Evolutionary conservation across 2,113 vertebrate species (phyloP).

Genomic region (Candoia aspera): DNA sequence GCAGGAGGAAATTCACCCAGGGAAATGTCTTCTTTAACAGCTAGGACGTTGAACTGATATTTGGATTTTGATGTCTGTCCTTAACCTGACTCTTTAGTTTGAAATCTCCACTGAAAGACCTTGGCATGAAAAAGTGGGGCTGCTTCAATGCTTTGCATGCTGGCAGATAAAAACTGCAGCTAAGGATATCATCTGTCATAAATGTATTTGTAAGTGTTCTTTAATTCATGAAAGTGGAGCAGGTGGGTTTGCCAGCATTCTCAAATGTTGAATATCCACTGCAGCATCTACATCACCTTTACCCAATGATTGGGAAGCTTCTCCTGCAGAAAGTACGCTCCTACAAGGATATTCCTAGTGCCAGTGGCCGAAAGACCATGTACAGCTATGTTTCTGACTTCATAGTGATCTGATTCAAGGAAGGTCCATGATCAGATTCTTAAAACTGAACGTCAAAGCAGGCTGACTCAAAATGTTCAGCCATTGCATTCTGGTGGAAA

Average conservation of each 20-base stretch:
- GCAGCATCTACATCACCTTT: not conserved
- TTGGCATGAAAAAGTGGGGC: not conserved
- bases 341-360: not conserved
- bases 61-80: not conserved
- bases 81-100: not conserved
- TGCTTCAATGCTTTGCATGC: not conserved
- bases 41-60: not conserved
- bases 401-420: not conserved
- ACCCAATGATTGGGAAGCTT: not conserved
- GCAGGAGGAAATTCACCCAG: not conserved
- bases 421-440: too few relatives aligned
- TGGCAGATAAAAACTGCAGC: not conserved
- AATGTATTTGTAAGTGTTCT: not conserved
- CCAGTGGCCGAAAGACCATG: not conserved
- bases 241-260: not conserved
- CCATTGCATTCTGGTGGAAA: not conserved
- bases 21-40: not conserved
- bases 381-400: not conserved
- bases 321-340: not conserved
- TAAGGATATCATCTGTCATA: not conserved
- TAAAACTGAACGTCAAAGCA: too few relatives aligned
- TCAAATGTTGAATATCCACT: not conserved
- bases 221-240: not conserved
- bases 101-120: not conserved
- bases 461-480: too few relatives aligned